These are phyloP conservation scores for Calyptomena viridis DNA, from an alignment of 2,113 vertebrate species.

Conservation along the genomic window DNA sequence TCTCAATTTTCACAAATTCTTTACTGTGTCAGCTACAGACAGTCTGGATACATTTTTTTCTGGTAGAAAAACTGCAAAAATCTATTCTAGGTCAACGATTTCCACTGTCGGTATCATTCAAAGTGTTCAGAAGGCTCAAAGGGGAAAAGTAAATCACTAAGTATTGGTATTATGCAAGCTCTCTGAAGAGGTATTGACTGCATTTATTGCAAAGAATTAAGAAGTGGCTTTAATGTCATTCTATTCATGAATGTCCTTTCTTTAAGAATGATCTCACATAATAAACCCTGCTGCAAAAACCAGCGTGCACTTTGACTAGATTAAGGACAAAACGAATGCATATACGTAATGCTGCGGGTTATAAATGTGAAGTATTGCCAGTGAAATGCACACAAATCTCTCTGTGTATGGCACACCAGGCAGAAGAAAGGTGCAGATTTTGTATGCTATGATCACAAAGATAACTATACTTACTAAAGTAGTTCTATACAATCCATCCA, in stretches of 20 bases:
- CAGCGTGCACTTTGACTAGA: background rate
- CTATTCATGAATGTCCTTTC: background rate
- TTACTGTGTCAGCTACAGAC: constrained; percentile 26
- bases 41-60: constrained; percentile 18
- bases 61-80: constrained; percentile 8
- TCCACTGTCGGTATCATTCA: constrained; percentile 37
- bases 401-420: background rate
- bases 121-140: constrained; percentile 15
- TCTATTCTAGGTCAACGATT: constrained; percentile 61
- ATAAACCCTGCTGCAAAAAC: background rate
- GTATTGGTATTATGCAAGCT: background rate
- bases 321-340: background rate
- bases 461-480: background rate
- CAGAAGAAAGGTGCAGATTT: background rate
- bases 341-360: background rate
- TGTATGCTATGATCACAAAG: background rate
- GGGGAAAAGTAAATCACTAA: constrained; percentile 8
- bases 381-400: background rate
- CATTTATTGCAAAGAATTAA: background rate
- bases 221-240: background rate
- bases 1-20: background rate
- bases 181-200: background rate
- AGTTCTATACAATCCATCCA: background rate
- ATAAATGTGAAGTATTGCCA: background rate
- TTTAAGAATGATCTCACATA: background rate